Evolutionary conservation across 2,888 invertebrate species (phyloP).

Genomic region (Lycaena phlaeas): DNA sequence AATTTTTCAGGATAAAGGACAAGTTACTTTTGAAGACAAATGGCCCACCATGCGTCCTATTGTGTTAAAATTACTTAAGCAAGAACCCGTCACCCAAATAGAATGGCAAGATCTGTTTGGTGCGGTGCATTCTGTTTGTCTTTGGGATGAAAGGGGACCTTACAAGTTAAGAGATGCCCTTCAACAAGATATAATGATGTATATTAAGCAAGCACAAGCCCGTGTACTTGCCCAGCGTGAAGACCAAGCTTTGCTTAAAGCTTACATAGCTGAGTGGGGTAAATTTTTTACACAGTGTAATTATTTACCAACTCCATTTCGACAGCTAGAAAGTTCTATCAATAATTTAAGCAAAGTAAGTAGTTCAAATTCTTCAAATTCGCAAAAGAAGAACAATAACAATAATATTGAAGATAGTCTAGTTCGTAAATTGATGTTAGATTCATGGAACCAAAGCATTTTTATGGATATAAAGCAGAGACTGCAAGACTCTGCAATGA

Average conservation of each 20-base stretch:
- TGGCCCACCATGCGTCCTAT: slow-evolving; percentile 97
- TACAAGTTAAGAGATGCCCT: slow-evolving; percentile 89
- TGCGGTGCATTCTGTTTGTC: slow-evolving; percentile 94
- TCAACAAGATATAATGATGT: slow-evolving; percentile 93
- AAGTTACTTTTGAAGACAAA: slow-evolving; percentile 93
- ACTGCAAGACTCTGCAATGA: slow-evolving; percentile 96
- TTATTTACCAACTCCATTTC: slow-evolving; percentile 96
- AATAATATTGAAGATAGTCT: slow-evolving; percentile 88
- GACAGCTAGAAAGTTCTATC: slow-evolving; percentile 90
- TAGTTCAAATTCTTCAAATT: slow-evolving; percentile 47
- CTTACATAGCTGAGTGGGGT: slow-evolving; percentile 98
- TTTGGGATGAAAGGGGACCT: slow-evolving; percentile 98
- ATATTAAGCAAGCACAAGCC: slow-evolving; percentile 93
- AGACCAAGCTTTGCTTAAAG: slow-evolving; percentile 94
- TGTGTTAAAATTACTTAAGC: slow-evolving; percentile 92
- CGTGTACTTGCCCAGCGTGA: slow-evolving; percentile 93
- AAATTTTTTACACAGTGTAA: slow-evolving; percentile 98
- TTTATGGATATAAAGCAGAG: slow-evolving; percentile 95
- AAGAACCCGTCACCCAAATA: slow-evolving; percentile 91
- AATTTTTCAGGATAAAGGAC: slow-evolving; percentile 80
- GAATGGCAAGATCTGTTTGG: slow-evolving; percentile 99
- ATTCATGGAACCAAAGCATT: slow-evolving; percentile 98
- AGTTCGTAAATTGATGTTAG: slow-evolving; percentile 96
- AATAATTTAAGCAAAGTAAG: slow-evolving; percentile 67
- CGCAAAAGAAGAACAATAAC: slow-evolving; percentile 65